Evolutionary conservation across 2,113 vertebrate species (phyloP), one percentile per base, ranked within the genome.

Genomic region (Oreocharis arfaki): DNA sequence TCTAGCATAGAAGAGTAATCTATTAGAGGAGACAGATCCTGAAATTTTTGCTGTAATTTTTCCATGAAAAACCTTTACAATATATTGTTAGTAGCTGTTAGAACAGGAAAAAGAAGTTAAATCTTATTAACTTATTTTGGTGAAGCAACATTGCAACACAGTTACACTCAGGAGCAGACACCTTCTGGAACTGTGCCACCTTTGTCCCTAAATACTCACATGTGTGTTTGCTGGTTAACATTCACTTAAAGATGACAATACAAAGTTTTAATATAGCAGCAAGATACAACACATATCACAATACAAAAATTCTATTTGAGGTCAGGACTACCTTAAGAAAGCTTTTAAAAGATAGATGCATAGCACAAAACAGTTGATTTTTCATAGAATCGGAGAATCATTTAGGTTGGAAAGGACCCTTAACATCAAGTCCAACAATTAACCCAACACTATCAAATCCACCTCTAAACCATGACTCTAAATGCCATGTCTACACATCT

Each of bases 401-500:
- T 65, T 89, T 74, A 27, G 3, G 4, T 78, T 41, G 16, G 32
- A 74, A 90, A 80, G 65, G 44, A 56, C n/a, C 11, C 8, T 65
- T 74, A n/a, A 60, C 4, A 21, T 19, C 2, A 2, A 39, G 16
- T 74, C n/a, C 41, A 64, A 53, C 17, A 26, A 28, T 18, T 73
- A 49, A 80, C 11, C 37, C 50, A 37, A 17, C 10, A 6, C 39
- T 41, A 13, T 16, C 22, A 63, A 79, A 70, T 23, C 42, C 28
- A 49, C 26, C 23, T 26, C 35, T 50, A 39, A 73, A 59, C 26
- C 3, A 11, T 26, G 16, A 37, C 39, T 37, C 28, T 42, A 20
- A 69, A 37, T 10, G 3, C 10, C 11, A 1, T 4, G 2, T 56
- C 37, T 53, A 24, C 9, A 11, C 0, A 0, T 21, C 49, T 91